Evolutionary conservation across 2,113 vertebrate species (phyloP), one percentile per base, ranked within the genome.

Genomic region (Oncorhynchus mykiss): DNA sequence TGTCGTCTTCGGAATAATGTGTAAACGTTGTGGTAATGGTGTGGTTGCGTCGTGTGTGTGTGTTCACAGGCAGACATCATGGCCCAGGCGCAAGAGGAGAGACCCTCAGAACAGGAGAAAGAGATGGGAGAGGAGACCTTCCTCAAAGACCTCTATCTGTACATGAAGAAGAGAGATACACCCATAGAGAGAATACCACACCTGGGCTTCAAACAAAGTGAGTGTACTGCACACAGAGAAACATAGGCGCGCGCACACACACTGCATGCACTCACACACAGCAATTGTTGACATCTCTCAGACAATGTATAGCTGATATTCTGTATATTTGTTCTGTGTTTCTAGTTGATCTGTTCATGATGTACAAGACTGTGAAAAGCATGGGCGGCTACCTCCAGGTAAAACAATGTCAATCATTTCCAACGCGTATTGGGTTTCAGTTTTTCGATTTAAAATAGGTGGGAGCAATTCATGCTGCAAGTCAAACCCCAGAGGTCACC

Each of bases 131-230:
- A 93, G 79, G 91, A 93, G 16, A 70, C 71, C 0, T 94, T 94
- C 59, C 88, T 93, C 0, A 93, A 91, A 73, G 85, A 92, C 1
- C 89, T 94, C 18, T 91, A 94, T 82, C 11, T 82, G n/a, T 92
- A 89, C 72, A 94, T 94, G 93, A 94, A 89, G 82, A 92, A 88
- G 60, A 88, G 88, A 85, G 90, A 92, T 6, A 92, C 90, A 0
- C 90, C 92, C 0, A 93, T 94, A 16, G 93, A 94, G 82, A 91
- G 92, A 64, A 92, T 94, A 72, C 93, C 93, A 45, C 91, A 94
- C 71, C 90, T 94, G 31, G 93, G 93, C 78, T 94, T 94, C 80
- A 94, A 93, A 81, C 93, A 94, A 84, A 93, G 93, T 94, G 84
- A 60, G 77, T 79, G 25, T 34, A 25, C 29, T 68, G 8, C 9